Evolutionary conservation across 2,888 invertebrate genomes (phyloP).

Genomic region (Melanargia galathea): DNA sequence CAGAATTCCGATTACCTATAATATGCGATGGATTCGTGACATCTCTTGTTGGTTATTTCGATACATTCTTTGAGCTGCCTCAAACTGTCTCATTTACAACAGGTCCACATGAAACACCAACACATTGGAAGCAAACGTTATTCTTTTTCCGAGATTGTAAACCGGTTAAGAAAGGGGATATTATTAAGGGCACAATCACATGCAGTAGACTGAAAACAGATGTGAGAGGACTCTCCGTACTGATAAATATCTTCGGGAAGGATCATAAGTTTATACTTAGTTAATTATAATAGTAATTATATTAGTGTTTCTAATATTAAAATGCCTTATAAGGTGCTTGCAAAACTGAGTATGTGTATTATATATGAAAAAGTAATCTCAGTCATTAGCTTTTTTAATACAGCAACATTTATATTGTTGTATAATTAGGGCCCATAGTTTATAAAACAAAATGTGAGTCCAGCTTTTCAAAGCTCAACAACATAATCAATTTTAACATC

Average conservation of each 20-base stretch:
- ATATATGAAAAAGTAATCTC: too few relatives aligned
- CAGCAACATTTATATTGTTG: too few relatives aligned
- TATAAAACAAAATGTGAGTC: too few relatives aligned
- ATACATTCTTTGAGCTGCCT: conserved; percentile 90
- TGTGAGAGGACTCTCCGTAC: conserved; percentile 87
- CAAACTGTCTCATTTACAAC: conserved; percentile 88
- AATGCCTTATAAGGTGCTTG: neutral
- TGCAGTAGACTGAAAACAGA: conserved; percentile 89
- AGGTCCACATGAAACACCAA: conserved; percentile 87
- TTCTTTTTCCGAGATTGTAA: conserved; percentile 91
- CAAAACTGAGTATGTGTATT: too few relatives aligned
- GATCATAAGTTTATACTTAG: conserved; percentile 84
- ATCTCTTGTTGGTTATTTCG: conserved; percentile 95
- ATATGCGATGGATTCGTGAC: conserved; percentile 86
- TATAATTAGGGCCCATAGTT: too few relatives aligned
- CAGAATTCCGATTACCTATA: conserved; percentile 86
- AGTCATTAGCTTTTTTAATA: too few relatives aligned
- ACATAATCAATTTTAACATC: too few relatives aligned
- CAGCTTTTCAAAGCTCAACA: too few relatives aligned
- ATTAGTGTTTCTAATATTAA: too few relatives aligned
- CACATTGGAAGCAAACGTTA: conserved; percentile 98
- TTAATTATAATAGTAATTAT: conserved; percentile 55
- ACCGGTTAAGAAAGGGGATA: conserved; percentile 85
- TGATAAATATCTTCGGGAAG: conserved; percentile 84
- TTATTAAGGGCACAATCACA: conserved; percentile 85